Evolutionary conservation across 2,888 invertebrate genomes (phyloP), one percentile per base, ranked within the genome.

Genomic region (Troides aeacus): DNA sequence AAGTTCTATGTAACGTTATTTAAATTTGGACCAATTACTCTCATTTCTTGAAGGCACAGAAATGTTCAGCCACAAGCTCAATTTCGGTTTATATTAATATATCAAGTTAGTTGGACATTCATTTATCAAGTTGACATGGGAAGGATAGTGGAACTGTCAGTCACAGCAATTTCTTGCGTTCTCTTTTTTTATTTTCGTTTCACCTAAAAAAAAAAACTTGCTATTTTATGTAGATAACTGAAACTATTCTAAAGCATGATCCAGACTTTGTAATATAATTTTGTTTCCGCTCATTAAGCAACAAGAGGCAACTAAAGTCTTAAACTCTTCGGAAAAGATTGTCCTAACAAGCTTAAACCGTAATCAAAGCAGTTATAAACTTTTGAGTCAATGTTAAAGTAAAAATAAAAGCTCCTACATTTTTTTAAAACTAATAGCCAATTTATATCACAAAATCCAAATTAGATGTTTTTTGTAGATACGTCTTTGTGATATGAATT

Each of bases 61-160:
- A 57, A 21, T 21, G 21, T 57, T 53, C n/a, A 53, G 23, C 57
- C 21, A 12, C 23, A 5, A 63, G 36, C 58, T 58, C 58, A 21
- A 64, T 64, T 64, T 57, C 63, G 42, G 57, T 58, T 64, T 36
- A 57, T 64, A 64, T 64, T 64, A 64, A 64, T 64, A 58, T 46
- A 58, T 64, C 64, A 64, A 58, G 64, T 57, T 64, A 58, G 64
- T 64, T 58, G 64, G 64, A 64, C 64, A 58, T 64, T 64, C 57
- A 64, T 64, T 64, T 64, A 64, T 64, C 64, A 64, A 64, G 64
- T 39, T 57, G 64, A 64, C 64, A 58, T 24, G 23, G 64, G 64
- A 64, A 15, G 58, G 64, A 64, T 58, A 58, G 42, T 58, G 57
- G 39, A 64, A 58, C 42, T 64, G 64, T 36, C 58, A 42, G 64